Conservation (phyloP, 2,113 vertebrate genomes). For the Steatornis caripensis region DNA sequence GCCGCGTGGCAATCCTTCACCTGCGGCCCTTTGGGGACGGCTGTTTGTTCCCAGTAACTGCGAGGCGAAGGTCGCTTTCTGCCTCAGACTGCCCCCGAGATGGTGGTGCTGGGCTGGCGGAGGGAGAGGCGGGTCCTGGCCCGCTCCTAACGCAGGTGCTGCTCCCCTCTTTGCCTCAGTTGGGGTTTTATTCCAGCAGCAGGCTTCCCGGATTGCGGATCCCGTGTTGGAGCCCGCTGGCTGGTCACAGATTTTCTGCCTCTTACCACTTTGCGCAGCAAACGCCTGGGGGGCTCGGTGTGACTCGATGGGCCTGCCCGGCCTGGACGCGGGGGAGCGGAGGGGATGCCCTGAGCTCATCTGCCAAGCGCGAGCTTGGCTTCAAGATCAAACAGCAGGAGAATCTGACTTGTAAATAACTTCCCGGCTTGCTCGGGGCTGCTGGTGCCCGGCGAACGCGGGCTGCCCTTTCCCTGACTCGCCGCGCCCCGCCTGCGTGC, state of each 20-base stretch:
- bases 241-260: background rate
- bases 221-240: background rate
- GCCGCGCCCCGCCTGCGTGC: background rate
- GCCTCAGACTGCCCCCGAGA: background rate
- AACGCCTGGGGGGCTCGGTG: background rate
- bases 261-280: background rate
- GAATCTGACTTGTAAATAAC: background rate
- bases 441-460: accelerated
- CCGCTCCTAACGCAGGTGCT: accelerated
- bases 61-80: background rate
- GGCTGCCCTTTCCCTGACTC: background rate
- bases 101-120: background rate
- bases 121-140: background rate
- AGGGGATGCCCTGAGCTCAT: background rate
- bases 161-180: background rate
- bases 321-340: background rate
- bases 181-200: background rate
- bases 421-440: background rate
- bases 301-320: background rate
- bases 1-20: background rate
- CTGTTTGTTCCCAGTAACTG: background rate
- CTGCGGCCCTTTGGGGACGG: background rate
- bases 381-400: background rate
- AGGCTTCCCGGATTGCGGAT: background rate
- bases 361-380: background rate